Conservation (phyloP, 2,113 vertebrate genomes). For the Apistogramma diplotaenia region DNA sequence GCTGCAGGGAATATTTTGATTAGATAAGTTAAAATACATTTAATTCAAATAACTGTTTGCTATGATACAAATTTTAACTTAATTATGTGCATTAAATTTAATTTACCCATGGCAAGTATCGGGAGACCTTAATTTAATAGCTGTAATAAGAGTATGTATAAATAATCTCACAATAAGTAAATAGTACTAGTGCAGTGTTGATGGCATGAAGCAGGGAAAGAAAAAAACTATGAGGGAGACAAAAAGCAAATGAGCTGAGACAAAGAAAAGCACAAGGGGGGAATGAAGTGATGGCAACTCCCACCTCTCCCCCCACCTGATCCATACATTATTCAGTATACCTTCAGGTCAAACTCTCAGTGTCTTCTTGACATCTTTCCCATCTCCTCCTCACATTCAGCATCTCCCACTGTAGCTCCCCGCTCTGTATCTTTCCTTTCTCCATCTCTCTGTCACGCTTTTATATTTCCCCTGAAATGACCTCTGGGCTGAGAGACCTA, state of each 20-base stretch:
- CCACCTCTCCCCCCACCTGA: conserved; percentile 13
- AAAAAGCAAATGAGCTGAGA: not conserved
- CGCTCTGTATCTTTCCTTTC: conserved; percentile 8
- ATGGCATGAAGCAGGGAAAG: not conserved
- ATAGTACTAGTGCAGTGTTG: not conserved
- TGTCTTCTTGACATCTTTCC: conserved; percentile 48
- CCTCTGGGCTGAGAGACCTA: conserved; percentile 22
- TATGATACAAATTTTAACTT: not conserved
- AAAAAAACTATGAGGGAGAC: not conserved
- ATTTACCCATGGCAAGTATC: not conserved
- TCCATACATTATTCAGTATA: conserved; percentile 68
- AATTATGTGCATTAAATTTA: not conserved
- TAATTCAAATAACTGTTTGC: not conserved
- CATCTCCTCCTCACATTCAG: conserved; percentile 25
- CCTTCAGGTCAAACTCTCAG: conserved; percentile 66
- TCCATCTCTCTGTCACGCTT: conserved; percentile 47
- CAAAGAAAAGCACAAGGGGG: not conserved
- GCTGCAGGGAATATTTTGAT: conserved; percentile 6
- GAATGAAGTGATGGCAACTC: conserved; percentile 3
- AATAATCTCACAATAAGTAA: not conserved
- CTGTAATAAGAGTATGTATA: not conserved
- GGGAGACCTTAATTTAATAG: not conserved
- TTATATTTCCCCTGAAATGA: conserved; percentile 40
- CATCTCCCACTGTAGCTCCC: conserved; percentile 8
- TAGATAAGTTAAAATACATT: not conserved